Conservation (phyloP, 2,113 vertebrate species). For the Condylura cristata region DNA sequence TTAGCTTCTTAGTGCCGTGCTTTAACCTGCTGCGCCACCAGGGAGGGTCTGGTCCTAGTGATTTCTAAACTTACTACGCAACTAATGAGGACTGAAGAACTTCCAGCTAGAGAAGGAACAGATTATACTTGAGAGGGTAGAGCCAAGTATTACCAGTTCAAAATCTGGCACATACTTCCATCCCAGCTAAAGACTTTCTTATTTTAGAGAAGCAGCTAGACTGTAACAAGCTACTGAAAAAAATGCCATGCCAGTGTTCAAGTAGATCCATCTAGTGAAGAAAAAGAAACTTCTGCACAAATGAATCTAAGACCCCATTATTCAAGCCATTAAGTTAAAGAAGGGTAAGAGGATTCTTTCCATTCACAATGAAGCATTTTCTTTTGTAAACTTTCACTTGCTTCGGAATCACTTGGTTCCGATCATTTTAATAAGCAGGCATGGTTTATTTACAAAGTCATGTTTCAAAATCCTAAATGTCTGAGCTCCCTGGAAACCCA, state of each 20-base stretch:
- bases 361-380: background rate
- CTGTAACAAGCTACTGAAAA: background rate
- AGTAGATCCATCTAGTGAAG: background rate
- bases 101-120: background rate
- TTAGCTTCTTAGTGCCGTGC: too few relatives aligned
- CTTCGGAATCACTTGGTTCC: background rate
- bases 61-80: background rate
- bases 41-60: too few relatives aligned
- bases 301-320: background rate
- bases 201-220: background rate
- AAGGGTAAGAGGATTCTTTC: background rate
- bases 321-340: background rate
- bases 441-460: background rate
- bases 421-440: background rate
- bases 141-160: background rate
- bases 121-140: background rate
- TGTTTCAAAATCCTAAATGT: background rate
- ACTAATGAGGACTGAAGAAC: constrained; percentile 14
- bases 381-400: background rate
- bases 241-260: background rate
- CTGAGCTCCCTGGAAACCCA: background rate
- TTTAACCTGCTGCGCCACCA: too few relatives aligned
- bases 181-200: background rate
- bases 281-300: constrained; percentile 2
- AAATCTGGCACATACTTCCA: background rate